A percentile compares a stretch with the other conserved stretches of the same genome.
Conservation (phyloP, 1,140 invertebrate genomes). For the Semibalanus balanoides region DNA sequence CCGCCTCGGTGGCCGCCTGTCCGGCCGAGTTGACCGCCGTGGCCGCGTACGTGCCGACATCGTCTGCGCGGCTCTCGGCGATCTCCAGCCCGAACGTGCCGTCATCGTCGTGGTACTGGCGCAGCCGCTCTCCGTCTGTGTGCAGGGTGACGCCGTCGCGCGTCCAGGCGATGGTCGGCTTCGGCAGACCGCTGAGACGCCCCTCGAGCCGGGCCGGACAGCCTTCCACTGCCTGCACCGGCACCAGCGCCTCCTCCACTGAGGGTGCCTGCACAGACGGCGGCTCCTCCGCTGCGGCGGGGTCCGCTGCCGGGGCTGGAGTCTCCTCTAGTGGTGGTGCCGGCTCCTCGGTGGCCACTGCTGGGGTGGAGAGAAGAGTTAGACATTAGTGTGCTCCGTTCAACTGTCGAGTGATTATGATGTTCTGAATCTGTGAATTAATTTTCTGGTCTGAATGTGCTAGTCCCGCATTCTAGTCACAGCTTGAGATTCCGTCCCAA, state of each 20-base stretch:
- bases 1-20: not conserved
- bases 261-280: slow-evolving; percentile 39
- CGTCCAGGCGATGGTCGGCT: slow-evolving; percentile 53
- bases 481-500: too few relatives aligned
- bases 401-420: too few relatives aligned
- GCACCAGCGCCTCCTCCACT: slow-evolving; percentile 27
- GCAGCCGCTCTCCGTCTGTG: slow-evolving; percentile 14
- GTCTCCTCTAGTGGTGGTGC: too few relatives aligned
- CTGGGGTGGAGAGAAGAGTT: too few relatives aligned
- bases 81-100: not conserved
- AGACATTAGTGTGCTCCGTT: too few relatives aligned
- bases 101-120: not conserved
- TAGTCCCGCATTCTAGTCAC: too few relatives aligned
- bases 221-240: slow-evolving; percentile 22
- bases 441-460: too few relatives aligned
- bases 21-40: not conserved
- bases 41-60: not conserved
- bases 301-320: slow-evolving; percentile 17
- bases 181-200: slow-evolving; percentile 58
- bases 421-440: too few relatives aligned
- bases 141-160: slow-evolving; percentile 40
- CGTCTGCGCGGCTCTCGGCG: not conserved
- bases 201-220: slow-evolving; percentile 39
- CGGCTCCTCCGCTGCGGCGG: slow-evolving; percentile 25
- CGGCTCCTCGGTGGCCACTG: too few relatives aligned